Conservation (phyloP, 2,888 invertebrate species). For the Melinaea marsaeus region DNA sequence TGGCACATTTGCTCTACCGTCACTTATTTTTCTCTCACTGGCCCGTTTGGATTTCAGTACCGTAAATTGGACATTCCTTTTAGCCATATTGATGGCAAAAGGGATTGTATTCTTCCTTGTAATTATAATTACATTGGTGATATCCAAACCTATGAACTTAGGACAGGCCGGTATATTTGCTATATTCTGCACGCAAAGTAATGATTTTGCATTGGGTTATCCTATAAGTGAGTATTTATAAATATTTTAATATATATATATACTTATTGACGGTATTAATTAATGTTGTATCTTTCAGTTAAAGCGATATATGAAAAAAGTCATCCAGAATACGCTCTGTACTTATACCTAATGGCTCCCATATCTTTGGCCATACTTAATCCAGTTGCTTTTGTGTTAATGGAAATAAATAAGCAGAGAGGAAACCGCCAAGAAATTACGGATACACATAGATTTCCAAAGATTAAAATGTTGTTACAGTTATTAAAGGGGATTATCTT, state of each 20-base stretch:
- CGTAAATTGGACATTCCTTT: constrained; percentile 95
- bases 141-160: constrained; percentile 88
- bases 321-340: constrained; percentile 94
- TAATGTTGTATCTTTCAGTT: constrained; percentile 74
- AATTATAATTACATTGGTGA: constrained; percentile 84
- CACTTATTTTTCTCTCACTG: constrained; percentile 92
- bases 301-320: constrained; percentile 89
- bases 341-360: constrained; percentile 95
- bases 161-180: constrained; percentile 94
- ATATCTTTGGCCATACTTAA: constrained; percentile 95
- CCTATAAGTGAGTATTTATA: constrained; percentile 86
- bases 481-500: constrained; percentile 84
- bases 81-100: constrained; percentile 91
- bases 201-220: constrained; percentile 97
- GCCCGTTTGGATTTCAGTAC: constrained; percentile 88
- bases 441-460: constrained; percentile 31
- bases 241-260: not conserved
- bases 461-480: constrained; percentile 61
- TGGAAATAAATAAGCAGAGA: constrained; percentile 87
- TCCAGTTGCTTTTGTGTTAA: constrained; percentile 91
- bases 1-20: constrained; percentile 94
- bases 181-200: constrained; percentile 97
- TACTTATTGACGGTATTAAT: not conserved
- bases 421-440: constrained; percentile 43
- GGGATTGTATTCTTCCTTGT: constrained; percentile 90